phyloP scores from a whole-genome alignment of 2,888 invertebrate species.

The Campopleginae sp. region DNA sequence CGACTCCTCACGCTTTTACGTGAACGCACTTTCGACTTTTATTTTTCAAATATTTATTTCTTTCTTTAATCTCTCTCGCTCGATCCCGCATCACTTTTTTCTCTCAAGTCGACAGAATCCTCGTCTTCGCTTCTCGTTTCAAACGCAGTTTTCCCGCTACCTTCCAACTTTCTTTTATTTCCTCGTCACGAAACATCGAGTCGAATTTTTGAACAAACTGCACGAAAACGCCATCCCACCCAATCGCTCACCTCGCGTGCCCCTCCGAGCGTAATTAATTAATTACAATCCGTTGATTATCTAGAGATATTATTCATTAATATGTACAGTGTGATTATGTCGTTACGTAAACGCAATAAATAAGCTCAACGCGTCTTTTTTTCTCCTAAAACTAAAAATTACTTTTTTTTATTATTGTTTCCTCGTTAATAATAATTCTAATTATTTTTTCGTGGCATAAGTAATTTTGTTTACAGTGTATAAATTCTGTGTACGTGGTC shows the following conservation, averaged over 20 bases:
- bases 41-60: constrained; percentile 6
- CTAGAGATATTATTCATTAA: constrained; percentile 70
- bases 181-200: constrained; percentile 6
- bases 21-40: constrained; percentile 13
- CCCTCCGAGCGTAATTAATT: constrained; percentile 41
- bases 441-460: constrained; percentile 68
- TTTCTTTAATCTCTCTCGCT: constrained; percentile 1
- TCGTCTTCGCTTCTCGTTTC: constrained; percentile 28
- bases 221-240: constrained; percentile 17
- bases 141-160: constrained; percentile 1
- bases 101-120: constrained; percentile 1
- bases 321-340: constrained; percentile 78
- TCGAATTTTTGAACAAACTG: constrained; percentile 30
- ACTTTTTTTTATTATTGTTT: constrained; percentile 58
- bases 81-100: neutral
- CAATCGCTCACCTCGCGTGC: constrained; percentile 7
- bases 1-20: constrained; percentile 12
- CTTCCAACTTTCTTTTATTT: constrained; percentile 18
- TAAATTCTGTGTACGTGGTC: constrained; percentile 58
- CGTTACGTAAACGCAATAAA: constrained; percentile 80
- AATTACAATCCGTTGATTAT: constrained; percentile 44
- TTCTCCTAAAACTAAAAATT: constrained; percentile 71
- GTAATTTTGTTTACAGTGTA: constrained; percentile 49
- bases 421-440: neutral
- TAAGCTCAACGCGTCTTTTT: constrained; percentile 80